A percentile compares a stretch with the other conserved stretches of the same genome.
Evolutionary conservation across 2,888 invertebrate species (phyloP).

Genomic region (Tethea ocularis): DNA sequence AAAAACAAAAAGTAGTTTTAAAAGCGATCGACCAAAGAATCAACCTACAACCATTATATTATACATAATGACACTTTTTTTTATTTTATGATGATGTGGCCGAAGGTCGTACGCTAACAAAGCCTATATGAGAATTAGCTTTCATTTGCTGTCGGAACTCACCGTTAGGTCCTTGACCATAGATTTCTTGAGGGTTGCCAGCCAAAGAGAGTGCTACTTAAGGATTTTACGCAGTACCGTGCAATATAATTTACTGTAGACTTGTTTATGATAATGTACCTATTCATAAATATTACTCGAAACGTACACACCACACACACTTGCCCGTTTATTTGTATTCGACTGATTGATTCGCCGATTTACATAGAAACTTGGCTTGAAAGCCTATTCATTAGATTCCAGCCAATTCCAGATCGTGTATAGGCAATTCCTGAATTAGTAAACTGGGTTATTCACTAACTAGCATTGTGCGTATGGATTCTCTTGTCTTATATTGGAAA

Average conservation of each 20-base stretch:
- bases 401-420: neutral
- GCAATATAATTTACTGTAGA: neutral
- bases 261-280: neutral
- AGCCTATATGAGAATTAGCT: too few species aligned
- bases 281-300: neutral
- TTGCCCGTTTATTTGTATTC: neutral
- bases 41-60: too few species aligned
- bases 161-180: too few species aligned
- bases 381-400: conserved; percentile 3
- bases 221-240: too few species aligned
- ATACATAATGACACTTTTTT: too few species aligned
- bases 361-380: neutral
- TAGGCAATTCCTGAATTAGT: neutral
- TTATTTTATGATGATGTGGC: too few species aligned
- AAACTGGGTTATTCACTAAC: neutral
- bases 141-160: too few species aligned
- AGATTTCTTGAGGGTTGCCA: too few species aligned
- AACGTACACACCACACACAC: neutral
- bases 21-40: too few species aligned
- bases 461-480: neutral
- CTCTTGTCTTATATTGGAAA: neutral
- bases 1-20: neutral
- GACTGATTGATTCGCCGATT: conserved; percentile 2
- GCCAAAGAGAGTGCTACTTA: too few species aligned
- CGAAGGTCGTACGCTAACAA: too few species aligned